Conservation (phyloP, 2,797 vertebrate species). For the Adrianichthys oophorus region DNA sequence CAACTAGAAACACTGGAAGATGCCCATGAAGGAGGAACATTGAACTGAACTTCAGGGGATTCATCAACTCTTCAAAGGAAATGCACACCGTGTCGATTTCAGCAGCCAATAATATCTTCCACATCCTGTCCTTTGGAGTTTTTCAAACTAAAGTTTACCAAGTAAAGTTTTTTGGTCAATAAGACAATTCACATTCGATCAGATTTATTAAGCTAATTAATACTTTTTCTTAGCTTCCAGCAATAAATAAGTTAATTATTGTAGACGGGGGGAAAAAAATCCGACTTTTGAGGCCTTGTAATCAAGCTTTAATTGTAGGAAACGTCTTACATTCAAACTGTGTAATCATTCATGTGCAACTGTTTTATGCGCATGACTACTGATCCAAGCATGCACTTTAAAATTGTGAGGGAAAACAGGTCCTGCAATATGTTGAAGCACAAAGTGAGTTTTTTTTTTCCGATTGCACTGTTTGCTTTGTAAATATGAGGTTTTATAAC, state of each 20-base stretch:
- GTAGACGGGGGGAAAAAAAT: neutral
- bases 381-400: conserved; percentile 80
- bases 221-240: too few relatives aligned
- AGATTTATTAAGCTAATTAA: too few relatives aligned
- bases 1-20: neutral
- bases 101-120: too few relatives aligned
- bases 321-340: conserved; percentile 23
- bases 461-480: conserved; percentile 66
- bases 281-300: conserved; percentile 12
- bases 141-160: too few relatives aligned
- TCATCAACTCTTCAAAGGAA: too few relatives aligned
- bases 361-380: conserved; percentile 75
- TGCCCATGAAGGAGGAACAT: neutral
- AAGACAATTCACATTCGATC: too few relatives aligned
- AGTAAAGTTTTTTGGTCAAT: too few relatives aligned
- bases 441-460: conserved; percentile 42
- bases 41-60: neutral
- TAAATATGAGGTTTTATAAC: conserved; percentile 61
- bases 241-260: neutral
- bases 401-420: conserved; percentile 34
- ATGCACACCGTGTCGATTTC: too few relatives aligned
- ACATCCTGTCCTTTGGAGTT: too few relatives aligned
- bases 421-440: conserved; percentile 54
- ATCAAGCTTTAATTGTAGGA: conserved; percentile 14
- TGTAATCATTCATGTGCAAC: conserved; percentile 20